A percentile compares a stretch with the other conserved stretches of the same genome.
Evolutionary conservation across 92 coral and sea anemone species (phyloP).

Genomic region (Scolanthus callimorphus): DNA sequence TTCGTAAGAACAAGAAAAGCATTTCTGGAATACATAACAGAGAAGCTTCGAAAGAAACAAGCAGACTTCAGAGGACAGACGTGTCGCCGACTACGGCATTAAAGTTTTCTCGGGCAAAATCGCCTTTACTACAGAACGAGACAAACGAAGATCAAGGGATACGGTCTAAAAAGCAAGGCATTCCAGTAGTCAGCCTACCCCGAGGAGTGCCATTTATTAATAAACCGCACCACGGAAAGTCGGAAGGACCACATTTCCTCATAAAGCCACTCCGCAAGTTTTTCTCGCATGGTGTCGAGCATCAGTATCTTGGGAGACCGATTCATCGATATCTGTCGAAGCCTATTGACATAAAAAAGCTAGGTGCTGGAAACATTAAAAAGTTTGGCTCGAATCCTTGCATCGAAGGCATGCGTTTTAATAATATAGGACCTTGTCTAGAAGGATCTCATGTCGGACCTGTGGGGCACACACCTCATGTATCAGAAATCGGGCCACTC

Average conservation of each 20-base stretch:
- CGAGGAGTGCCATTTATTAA: background rate
- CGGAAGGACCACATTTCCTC: slow-evolving; percentile 9
- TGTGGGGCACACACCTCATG: background rate
- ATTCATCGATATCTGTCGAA: slow-evolving; percentile 69
- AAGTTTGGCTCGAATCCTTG: slow-evolving; percentile 1
- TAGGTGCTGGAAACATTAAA: slow-evolving; percentile 1
- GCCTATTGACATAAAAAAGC: slow-evolving; percentile 40
- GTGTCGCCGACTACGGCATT: too few species aligned
- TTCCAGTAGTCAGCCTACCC: background rate
- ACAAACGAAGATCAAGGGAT: background rate
- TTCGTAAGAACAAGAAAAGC: too few species aligned
- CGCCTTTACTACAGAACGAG: too few species aligned
- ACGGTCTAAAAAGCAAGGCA: background rate
- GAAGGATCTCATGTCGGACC: background rate
- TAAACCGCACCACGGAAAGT: background rate
- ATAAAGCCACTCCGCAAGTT: slow-evolving; percentile 55
- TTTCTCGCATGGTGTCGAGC: slow-evolving; percentile 43
- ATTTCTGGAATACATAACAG: too few species aligned
- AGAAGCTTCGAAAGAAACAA: too few species aligned
- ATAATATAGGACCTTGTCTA: background rate
- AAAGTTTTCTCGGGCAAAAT: too few species aligned
- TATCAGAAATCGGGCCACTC: background rate
- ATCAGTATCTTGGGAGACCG: slow-evolving; percentile 54
- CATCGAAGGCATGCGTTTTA: background rate
- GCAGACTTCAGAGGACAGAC: too few species aligned